Evolutionary conservation across 2,113 vertebrate species (phyloP).

Genomic region (Leucoraja erinaceus): DNA sequence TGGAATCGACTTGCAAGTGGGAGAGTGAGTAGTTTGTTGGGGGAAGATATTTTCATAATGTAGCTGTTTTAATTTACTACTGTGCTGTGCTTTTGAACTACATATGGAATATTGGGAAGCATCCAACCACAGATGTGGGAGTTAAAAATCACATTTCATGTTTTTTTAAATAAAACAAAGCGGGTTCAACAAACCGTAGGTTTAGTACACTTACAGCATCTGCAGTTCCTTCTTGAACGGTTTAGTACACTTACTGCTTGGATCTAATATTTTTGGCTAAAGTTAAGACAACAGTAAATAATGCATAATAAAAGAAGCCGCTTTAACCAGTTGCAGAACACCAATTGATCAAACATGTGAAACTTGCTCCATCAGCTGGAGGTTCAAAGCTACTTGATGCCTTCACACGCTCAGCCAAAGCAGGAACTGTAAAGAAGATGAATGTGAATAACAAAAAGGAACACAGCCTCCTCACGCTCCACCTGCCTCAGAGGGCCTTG

Average conservation of each 20-base stretch:
- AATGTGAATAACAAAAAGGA: not conserved
- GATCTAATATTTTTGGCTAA: not conserved
- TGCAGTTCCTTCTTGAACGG: too few species aligned
- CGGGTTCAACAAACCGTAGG: not conserved
- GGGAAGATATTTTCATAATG: not conserved
- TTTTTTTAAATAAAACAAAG: not conserved
- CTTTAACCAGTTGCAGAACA: not conserved
- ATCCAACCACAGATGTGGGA: not conserved
- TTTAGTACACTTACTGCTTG: not conserved
- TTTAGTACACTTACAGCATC: not conserved
- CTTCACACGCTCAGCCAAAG: not conserved
- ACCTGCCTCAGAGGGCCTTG: not conserved
- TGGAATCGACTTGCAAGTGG: not conserved
- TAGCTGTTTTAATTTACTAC: not conserved
- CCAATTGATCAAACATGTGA: not conserved
- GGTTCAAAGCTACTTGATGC: not conserved
- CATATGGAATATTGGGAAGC: not conserved
- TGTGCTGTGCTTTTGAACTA: not conserved
- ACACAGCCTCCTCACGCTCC: not conserved
- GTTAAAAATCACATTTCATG: too few species aligned
- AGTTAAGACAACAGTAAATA: not conserved
- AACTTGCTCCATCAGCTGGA: not conserved
- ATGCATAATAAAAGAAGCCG: not conserved
- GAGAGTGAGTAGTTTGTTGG: not conserved
- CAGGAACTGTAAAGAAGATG: not conserved